These are phyloP conservation scores for Arvicanthis niloticus DNA, from an alignment of 2,113 vertebrate species.

Conservation along the genomic window DNA sequence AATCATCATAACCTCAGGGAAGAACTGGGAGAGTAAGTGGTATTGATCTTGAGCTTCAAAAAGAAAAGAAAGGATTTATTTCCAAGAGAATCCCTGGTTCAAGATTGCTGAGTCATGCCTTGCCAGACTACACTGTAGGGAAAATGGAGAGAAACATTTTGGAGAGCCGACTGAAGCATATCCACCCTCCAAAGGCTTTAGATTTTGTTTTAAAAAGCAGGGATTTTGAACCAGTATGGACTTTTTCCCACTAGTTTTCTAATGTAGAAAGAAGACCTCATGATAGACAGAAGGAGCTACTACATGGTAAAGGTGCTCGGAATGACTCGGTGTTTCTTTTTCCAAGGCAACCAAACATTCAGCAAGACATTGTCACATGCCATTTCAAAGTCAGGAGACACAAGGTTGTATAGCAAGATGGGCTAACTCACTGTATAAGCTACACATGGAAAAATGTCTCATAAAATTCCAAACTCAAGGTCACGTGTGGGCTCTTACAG, in stretches of 20 bases:
- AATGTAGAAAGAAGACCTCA: background rate
- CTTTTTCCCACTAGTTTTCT: background rate
- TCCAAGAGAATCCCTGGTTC: background rate
- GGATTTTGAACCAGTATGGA: background rate
- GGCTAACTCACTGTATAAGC: background rate
- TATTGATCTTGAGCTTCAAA: conserved; percentile 17
- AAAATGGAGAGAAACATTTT: background rate
- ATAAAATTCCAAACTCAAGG: conserved; percentile 35
- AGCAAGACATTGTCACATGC: background rate
- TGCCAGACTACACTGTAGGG: background rate
- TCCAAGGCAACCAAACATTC: background rate
- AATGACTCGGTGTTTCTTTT: background rate
- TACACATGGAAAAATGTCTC: background rate
- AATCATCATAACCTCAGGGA: background rate
- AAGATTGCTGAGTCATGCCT: background rate
- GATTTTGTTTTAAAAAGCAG: background rate
- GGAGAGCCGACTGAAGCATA: background rate
- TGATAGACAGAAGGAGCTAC: background rate
- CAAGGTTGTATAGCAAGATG: background rate
- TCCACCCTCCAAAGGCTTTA: background rate
- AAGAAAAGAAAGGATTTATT: background rate
- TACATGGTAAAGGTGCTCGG: background rate
- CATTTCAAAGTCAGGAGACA: background rate
- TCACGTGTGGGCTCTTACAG: background rate
- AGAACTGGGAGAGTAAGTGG: background rate